Evolutionary conservation across 2,888 invertebrate genomes (phyloP), one percentile per base, ranked within the genome.

Genomic region (Orgyia antiqua): DNA sequence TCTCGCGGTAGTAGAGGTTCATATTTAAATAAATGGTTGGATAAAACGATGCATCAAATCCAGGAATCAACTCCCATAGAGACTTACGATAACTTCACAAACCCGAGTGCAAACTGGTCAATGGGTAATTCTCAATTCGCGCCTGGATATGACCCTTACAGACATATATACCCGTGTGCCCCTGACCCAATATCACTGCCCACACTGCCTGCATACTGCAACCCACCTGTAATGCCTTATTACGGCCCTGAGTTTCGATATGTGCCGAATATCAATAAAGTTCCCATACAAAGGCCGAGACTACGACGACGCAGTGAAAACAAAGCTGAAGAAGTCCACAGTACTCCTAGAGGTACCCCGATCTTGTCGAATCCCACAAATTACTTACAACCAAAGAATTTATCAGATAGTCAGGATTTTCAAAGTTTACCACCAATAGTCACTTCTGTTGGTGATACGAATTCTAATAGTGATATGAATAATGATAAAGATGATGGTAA

Each of bases 361-460:
- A 48, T 39, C 8, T 49, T 32, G n/a, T 12, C 35, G 6, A 55
- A 67, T 8, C 42, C 62, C 8, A 69, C 50, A n/a, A 69, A 63
- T 43, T 80, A 77, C 33, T 57, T 77, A 18, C 79, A 78, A 58
- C 73, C 75, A 70, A 84, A 79, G 66, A 73, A 68, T 50, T 70
- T 71, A 36, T 59, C 67, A 12, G 86, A 83, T 25, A 82, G 71
- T 39, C 79, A 83, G 41, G 90, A 89, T 46, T 89, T 86, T 53
- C 88, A 92, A 26, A 94, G 94, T 63, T 68, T 94, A 39, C 94
- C 94, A 13, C 91, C 93, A 0, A 90, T 89, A 34, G 90, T 91
- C 26, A 89, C 91, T 4, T 84, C 84, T 20, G 78, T 82, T 13
- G 80, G 64, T 4, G 84, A 86, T 39, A 86, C 87, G 4, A 86